Conservation (phyloP, 2,797 vertebrate genomes). For the Hephaestus fuliginosus region DNA sequence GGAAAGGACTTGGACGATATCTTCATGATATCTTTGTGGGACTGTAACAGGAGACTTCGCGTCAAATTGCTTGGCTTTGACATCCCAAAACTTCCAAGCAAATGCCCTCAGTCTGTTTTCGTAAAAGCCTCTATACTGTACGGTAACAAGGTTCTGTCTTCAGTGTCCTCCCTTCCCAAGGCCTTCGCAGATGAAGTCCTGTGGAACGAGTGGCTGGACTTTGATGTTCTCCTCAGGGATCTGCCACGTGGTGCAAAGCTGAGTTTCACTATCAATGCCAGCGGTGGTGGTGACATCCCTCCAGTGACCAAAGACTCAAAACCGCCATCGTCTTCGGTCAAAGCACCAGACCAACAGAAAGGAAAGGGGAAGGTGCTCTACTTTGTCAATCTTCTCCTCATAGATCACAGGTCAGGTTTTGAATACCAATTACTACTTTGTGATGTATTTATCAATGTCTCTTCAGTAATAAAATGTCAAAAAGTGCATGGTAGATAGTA, state of each 20-base stretch:
- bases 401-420: conserved; percentile 84
- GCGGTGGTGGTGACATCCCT: conserved; percentile 50
- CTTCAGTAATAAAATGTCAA: neutral
- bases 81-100: conserved; percentile 80
- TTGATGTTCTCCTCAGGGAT: conserved; percentile 83
- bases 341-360: conserved; percentile 65
- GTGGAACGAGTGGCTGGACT: conserved; percentile 88
- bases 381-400: conserved; percentile 87
- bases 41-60: conserved; percentile 85
- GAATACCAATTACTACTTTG: neutral
- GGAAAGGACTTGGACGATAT: conserved; percentile 84
- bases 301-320: conserved; percentile 48
- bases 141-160: conserved; percentile 81
- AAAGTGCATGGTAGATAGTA: neutral
- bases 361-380: conserved; percentile 82
- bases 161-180: conserved; percentile 77
- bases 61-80: conserved; percentile 88
- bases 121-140: conserved; percentile 85
- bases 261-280: conserved; percentile 80
- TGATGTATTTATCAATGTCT: neutral
- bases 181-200: conserved; percentile 85
- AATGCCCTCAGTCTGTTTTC: conserved; percentile 76
- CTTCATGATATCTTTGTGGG: conserved; percentile 87
- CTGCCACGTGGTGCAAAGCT: conserved; percentile 86
- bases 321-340: neutral